phyloP scores from a whole-genome alignment of 2,113 vertebrate species.

The Oreochromis tanganicae region DNA sequence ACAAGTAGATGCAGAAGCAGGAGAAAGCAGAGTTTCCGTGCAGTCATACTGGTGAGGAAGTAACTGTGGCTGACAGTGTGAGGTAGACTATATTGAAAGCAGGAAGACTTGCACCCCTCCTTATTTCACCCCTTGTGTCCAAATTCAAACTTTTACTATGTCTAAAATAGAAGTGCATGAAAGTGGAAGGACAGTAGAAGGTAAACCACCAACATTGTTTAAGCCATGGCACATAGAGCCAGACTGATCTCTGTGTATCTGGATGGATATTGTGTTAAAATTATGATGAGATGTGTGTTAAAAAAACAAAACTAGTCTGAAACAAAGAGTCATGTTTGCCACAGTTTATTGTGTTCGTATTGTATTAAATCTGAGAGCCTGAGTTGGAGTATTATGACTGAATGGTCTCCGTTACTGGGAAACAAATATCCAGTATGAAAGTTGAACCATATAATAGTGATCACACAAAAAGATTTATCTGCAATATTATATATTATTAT shows the following conservation, averaged over 20 bases:
- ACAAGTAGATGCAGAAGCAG: background rate
- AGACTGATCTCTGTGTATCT: background rate
- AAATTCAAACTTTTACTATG: background rate
- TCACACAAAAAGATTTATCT: background rate
- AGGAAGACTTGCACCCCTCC: background rate
- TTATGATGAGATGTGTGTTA: background rate
- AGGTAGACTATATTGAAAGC: background rate
- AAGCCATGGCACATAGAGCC: background rate
- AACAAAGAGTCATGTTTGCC: background rate
- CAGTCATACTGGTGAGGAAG: background rate
- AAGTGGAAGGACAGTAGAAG: background rate
- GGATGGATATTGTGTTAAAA: fast-evolving
- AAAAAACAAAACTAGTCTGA: background rate
- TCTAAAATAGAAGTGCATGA: background rate
- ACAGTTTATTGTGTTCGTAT: background rate
- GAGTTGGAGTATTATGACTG: background rate
- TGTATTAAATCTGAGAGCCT: background rate
- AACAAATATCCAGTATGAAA: background rate
- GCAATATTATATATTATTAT: background rate
- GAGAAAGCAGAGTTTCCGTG: background rate
- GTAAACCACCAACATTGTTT: background rate
- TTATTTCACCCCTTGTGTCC: background rate
- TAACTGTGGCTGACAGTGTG: background rate
- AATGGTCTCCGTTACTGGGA: background rate
- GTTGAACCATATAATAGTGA: background rate